phyloP scores from a whole-genome alignment of 2,797 vertebrate species.

The Clarias platycephalus region DNA sequence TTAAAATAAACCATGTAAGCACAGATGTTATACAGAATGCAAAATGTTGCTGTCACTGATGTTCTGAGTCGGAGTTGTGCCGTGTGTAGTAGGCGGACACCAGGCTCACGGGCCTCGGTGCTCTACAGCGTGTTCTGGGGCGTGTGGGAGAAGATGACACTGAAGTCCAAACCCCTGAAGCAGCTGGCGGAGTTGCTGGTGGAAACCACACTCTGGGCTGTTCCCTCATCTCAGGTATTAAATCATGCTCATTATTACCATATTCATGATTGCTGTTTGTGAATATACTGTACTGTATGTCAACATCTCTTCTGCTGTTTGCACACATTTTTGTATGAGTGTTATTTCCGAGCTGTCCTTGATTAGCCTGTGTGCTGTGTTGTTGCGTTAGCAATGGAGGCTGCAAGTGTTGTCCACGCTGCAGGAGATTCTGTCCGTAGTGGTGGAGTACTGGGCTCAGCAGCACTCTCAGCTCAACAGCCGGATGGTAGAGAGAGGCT shows the following conservation, averaged over 20 bases:
- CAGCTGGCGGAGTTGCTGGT: constrained; percentile 67
- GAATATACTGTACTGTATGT: not conserved
- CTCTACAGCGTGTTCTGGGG: constrained; percentile 75
- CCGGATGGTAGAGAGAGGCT: constrained; percentile 76
- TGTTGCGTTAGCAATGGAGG: constrained; percentile 68
- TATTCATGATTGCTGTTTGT: not conserved
- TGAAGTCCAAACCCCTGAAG: constrained; percentile 69
- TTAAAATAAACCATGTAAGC: not conserved
- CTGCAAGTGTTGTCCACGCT: constrained; percentile 74
- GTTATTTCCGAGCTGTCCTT: not conserved
- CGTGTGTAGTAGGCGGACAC: constrained; percentile 32
- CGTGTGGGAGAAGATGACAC: constrained; percentile 72
- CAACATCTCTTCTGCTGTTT: not conserved
- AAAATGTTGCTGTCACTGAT: not conserved
- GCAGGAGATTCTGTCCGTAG: constrained; percentile 80
- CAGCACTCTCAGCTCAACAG: constrained; percentile 81
- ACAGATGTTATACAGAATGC: not conserved
- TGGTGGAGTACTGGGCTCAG: constrained; percentile 89
- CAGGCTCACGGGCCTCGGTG: constrained; percentile 58
- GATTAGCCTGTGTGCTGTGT: constrained; percentile 33
- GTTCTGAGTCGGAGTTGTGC: constrained; percentile 1
- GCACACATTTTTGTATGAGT: not conserved
- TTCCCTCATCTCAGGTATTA: constrained; percentile 50
- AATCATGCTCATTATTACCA: not conserved
- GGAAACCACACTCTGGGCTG: constrained; percentile 47